Conservation (phyloP, 2,113 vertebrate genomes). For the Nerophis ophidion region DNA sequence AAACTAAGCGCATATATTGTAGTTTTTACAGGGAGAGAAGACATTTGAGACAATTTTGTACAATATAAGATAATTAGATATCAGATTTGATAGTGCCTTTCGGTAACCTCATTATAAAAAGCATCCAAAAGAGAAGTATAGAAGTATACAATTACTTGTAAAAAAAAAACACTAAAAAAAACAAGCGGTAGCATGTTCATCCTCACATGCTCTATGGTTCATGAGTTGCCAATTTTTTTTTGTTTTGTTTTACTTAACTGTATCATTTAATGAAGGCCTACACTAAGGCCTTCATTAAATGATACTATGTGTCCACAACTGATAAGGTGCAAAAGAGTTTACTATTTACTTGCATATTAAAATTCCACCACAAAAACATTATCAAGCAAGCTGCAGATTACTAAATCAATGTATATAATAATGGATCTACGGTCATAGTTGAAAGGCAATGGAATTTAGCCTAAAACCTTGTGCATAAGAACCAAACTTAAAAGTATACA, state of each 20-base stretch:
- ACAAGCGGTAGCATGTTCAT: neutral
- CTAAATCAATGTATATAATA: neutral
- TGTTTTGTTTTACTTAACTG: neutral
- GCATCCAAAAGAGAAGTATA: neutral
- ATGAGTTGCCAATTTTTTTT: too few relatives aligned
- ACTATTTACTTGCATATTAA: constrained; percentile 25
- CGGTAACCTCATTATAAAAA: constrained; percentile 7
- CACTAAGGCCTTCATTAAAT: constrained; percentile 10
- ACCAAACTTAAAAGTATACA: constrained; percentile 15
- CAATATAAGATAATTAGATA: neutral
- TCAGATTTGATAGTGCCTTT: neutral
- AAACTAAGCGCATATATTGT: neutral
- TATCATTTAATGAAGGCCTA: too few relatives aligned
- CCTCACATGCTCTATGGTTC: too few relatives aligned
- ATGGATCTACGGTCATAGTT: constrained; percentile 14
- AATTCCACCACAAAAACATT: constrained; percentile 10
- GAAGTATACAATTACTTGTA: neutral
- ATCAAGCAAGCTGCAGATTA: constrained; percentile 20
- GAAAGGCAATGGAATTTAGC: constrained; percentile 8
- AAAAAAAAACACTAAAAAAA: neutral
- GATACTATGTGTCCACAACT: constrained; percentile 17
- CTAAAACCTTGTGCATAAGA: neutral
- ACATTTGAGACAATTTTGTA: too few relatives aligned
- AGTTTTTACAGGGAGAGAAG: neutral
- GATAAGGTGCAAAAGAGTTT: constrained; percentile 31